Percentiles rank a stretch among this genome's conserved stretches.
These are phyloP conservation scores for Penaeus monodon DNA, from an alignment of 2,888 invertebrate species.

Conservation along the genomic window DNA sequence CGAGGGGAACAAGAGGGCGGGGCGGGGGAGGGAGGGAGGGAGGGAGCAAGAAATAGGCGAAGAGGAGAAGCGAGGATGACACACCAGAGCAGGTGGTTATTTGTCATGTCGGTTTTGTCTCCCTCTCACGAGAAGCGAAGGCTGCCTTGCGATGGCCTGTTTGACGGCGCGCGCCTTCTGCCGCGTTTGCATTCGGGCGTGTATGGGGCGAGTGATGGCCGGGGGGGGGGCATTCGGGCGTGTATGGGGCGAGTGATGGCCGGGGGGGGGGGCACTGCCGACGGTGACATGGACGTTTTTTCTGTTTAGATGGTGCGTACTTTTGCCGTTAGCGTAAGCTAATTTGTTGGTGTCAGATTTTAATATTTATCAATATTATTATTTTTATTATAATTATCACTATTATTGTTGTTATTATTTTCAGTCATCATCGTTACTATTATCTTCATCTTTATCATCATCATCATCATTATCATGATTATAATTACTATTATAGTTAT, in stretches of 20 bases:
- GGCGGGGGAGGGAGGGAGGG: background rate
- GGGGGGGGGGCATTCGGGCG: background rate
- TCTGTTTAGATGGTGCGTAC: background rate
- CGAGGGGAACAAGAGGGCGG: background rate
- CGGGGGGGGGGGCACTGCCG: background rate
- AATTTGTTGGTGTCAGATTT: too few species aligned
- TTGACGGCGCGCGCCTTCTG: background rate
- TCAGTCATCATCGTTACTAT: too few species aligned
- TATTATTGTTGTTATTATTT: too few species aligned
- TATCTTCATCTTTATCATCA: too few species aligned
- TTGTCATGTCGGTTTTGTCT: background rate
- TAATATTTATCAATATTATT: too few species aligned
- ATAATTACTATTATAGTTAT: too few species aligned
- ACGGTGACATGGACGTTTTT: background rate
- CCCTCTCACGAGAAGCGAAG: background rate
- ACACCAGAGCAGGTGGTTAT: background rate
- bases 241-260: background rate
- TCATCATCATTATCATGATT: too few species aligned
- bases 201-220: background rate
- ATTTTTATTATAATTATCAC: too few species aligned
- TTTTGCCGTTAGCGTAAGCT: too few species aligned
- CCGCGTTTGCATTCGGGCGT: background rate
- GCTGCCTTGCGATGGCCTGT: background rate
- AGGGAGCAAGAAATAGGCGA: constrained; percentile 6
- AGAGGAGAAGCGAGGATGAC: background rate